Evolutionary conservation across 2,888 invertebrate genomes (phyloP), one percentile per base, ranked within the genome.

Genomic region (Temnothorax rugatulus): DNA sequence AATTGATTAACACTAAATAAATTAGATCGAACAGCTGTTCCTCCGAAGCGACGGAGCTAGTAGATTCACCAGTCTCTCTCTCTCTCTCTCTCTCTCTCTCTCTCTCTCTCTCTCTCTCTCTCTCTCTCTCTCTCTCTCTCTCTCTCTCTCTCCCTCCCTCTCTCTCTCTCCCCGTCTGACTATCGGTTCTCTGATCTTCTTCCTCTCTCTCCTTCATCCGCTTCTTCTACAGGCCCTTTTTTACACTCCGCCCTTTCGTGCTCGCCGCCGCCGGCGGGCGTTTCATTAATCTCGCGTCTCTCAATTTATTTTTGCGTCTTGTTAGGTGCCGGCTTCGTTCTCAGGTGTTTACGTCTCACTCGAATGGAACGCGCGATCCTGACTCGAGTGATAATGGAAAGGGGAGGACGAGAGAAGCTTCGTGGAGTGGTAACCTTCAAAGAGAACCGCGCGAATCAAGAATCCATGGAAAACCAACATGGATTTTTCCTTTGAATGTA

Each of bases 211-310:
- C 52, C 86, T 85, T 88, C 87, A 79, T 86, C 29, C 86, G 85
- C 68, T 87, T 84, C 85, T 82, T 76, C 82, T 29, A 57, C 50
- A 79, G 66, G 57, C 71, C 83, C 86, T 89, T 87, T 88, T 89
- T 88, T 83, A 83, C 82, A 77, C 84, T 82, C 66, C 89, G 84
- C 91, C 91, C 92, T 93, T 93, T 91, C 91, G 92, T 89, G 88
- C 90, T 90, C 87, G 93, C 92, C 92, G 93, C 90, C 91, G 93
- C 94, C 93, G 91, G 88, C 84, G 93, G 93, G 92, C 90, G 91
- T 93, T 94, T 93, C 94, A 94, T 94, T 94, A 94, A 94, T 94
- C 94, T 94, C 92, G 91, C 91, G 92, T 93, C 92, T 92, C 93
- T 93, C 93, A 93, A 93, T 94, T 94, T 94, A 93, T 94, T 94